Conservation (phyloP, 2,113 vertebrate genomes). For the Himantopus leucocephalus region DNA sequence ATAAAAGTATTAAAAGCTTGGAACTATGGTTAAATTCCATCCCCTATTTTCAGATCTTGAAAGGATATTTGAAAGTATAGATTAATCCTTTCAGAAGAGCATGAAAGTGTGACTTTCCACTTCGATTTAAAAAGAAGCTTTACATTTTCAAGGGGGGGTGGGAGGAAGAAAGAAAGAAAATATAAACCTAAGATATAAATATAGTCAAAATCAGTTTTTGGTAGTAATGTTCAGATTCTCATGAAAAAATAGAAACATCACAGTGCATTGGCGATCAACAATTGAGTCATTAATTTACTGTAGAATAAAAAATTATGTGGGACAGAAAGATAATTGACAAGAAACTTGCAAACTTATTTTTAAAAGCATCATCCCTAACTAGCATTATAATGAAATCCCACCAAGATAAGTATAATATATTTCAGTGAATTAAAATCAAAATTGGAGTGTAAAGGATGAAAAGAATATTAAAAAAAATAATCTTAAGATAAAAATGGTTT, state of each 20-base stretch:
- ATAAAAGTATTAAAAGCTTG: background rate
- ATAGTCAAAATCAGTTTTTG: background rate
- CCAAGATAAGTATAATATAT: background rate
- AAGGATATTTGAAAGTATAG: background rate
- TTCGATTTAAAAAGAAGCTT: background rate
- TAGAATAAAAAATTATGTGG: background rate
- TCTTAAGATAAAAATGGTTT: background rate
- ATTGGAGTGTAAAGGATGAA: background rate
- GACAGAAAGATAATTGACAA: background rate
- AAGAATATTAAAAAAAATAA: background rate
- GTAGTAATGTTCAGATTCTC: background rate
- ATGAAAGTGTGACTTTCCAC: background rate
- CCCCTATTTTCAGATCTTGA: background rate
- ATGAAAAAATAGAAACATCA: background rate
- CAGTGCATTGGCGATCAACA: background rate
- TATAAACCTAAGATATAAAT: background rate
- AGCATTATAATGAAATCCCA: background rate
- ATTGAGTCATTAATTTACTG: background rate
- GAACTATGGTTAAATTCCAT: background rate
- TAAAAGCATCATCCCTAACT: background rate
- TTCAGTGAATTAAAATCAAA: background rate
- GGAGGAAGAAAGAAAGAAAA: background rate
- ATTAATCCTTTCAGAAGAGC: background rate
- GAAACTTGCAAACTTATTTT: background rate
- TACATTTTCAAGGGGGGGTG: background rate